Conservation (phyloP, 1,140 invertebrate species). For the Drosophila parabipectinata region DNA sequence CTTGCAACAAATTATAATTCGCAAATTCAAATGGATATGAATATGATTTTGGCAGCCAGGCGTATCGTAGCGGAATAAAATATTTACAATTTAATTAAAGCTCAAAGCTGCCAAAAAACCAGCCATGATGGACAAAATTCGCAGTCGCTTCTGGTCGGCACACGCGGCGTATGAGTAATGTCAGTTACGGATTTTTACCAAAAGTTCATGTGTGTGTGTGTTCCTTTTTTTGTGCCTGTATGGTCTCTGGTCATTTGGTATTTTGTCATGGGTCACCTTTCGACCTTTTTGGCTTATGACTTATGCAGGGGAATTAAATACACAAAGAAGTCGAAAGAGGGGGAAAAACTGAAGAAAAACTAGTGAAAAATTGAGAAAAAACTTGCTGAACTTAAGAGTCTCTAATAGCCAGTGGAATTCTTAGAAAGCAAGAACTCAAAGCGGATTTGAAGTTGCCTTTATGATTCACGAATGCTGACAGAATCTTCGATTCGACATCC, state of each 20-base stretch:
- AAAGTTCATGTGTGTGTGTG: too few relatives aligned
- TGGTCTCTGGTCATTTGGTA: neutral
- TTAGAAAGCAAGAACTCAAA: too few relatives aligned
- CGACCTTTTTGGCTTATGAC: slow-evolving; percentile 37
- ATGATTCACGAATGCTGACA: slow-evolving; percentile 7
- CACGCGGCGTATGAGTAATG: slow-evolving; percentile 39
- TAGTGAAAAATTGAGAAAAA: neutral
- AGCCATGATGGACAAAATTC: slow-evolving; percentile 24
- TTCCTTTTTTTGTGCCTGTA: neutral
- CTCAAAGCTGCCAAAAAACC: slow-evolving; percentile 62
- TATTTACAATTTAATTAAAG: slow-evolving; percentile 81
- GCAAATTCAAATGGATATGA: slow-evolving; percentile 42
- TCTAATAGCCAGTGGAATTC: neutral
- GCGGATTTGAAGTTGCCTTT: neutral
- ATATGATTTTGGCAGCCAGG: slow-evolving; percentile 37
- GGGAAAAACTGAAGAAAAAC: slow-evolving; percentile 8
- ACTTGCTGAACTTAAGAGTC: slow-evolving; percentile 10
- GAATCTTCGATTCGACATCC: slow-evolving; percentile 4
- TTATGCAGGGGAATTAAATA: slow-evolving; percentile 18
- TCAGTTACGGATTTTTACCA: neutral
- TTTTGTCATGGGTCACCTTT: slow-evolving; percentile 13
- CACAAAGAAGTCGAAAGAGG: too few relatives aligned
- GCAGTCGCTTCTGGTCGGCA: slow-evolving; percentile 2
- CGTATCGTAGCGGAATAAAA: slow-evolving; percentile 39
- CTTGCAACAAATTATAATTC: slow-evolving; percentile 32